phyloP scores from a whole-genome alignment of 2,113 vertebrate genomes.

The Esox niger region DNA sequence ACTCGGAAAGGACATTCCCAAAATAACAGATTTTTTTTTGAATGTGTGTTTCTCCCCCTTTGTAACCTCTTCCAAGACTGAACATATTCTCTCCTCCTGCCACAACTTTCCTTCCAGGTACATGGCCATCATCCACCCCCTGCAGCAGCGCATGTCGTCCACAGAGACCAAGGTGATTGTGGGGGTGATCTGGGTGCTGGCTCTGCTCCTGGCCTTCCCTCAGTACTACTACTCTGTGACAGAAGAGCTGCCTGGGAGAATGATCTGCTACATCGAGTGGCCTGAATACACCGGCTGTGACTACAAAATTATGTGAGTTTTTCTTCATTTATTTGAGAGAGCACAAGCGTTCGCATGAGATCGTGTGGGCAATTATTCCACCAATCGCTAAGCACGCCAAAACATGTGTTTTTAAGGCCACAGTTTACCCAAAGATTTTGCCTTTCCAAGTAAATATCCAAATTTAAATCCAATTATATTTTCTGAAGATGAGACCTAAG shows the following conservation, averaged over 20 bases:
- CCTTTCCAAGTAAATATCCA: no score
- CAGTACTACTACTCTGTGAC: slow-evolving; percentile 89
- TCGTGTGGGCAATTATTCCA: no score
- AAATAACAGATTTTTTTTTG: not conserved
- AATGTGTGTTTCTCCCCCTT: not conserved
- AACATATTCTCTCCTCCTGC: not conserved
- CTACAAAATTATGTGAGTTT: slow-evolving; percentile 87
- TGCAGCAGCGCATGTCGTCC: slow-evolving; percentile 89
- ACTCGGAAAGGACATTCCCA: no score
- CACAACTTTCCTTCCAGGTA: slow-evolving; percentile 75
- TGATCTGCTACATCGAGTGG: slow-evolving; percentile 91
- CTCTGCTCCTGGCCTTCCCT: slow-evolving; percentile 87
- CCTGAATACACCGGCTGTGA: slow-evolving; percentile 72
- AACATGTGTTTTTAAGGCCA: no score
- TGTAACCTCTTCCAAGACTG: not conserved
- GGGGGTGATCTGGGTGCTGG: slow-evolving; percentile 87
- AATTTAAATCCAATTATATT: no score
- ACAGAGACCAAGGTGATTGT: slow-evolving; percentile 89
- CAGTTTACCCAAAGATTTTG: no score
- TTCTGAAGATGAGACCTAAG: no score
- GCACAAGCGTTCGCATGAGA: no score
- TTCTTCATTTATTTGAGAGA: not conserved
- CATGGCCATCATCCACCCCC: slow-evolving; percentile 95
- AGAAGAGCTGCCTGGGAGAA: slow-evolving; percentile 66
- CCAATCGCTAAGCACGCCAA: no score